Percentiles rank a stretch among this genome's conserved stretches.
Evolutionary conservation across 2,797 vertebrate genomes (phyloP).

Genomic region (Centroberyx gerrardi): DNA sequence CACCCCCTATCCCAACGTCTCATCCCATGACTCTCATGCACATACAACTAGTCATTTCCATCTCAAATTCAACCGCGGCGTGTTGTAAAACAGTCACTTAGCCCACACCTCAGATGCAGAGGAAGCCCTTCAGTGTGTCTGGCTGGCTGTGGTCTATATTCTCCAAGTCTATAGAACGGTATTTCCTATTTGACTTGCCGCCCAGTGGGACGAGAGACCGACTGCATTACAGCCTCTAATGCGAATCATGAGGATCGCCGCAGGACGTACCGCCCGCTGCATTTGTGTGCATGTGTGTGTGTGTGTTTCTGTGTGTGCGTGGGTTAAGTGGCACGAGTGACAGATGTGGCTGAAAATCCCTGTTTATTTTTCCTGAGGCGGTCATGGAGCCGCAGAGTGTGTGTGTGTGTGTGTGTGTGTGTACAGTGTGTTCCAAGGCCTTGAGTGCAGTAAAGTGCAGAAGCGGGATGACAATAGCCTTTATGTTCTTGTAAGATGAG

Average conservation of each 20-base stretch:
- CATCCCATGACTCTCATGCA: background rate
- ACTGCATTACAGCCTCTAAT: constrained; percentile 22
- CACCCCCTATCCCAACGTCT: constrained; percentile 14
- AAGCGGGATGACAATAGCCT: constrained; percentile 72
- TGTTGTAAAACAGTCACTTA: constrained; percentile 1
- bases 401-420: constrained; percentile 12
- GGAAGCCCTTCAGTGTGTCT: background rate
- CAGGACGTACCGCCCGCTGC: constrained; percentile 1
- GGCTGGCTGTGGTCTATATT: background rate
- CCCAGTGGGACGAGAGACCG: background rate
- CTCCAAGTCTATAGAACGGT: background rate
- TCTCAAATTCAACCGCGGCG: constrained; percentile 12
- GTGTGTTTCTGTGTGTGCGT: constrained; percentile 28
- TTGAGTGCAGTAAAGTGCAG: constrained; percentile 53
- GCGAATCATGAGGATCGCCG: constrained; percentile 16
- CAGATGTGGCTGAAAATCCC: constrained; percentile 72
- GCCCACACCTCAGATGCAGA: background rate
- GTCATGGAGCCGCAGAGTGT: constrained; percentile 23
- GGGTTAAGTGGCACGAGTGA: constrained; percentile 59
- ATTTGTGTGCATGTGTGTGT: constrained; percentile 7
- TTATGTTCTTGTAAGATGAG: constrained; percentile 73
- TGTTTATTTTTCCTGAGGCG: constrained; percentile 66
- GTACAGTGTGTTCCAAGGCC: constrained; percentile 36
- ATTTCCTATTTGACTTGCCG: constrained; percentile 22
- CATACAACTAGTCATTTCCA: constrained; percentile 23